These are phyloP conservation scores for Cuculus canorus DNA, from an alignment of 2,797 vertebrate genomes.

Conservation along the genomic window DNA sequence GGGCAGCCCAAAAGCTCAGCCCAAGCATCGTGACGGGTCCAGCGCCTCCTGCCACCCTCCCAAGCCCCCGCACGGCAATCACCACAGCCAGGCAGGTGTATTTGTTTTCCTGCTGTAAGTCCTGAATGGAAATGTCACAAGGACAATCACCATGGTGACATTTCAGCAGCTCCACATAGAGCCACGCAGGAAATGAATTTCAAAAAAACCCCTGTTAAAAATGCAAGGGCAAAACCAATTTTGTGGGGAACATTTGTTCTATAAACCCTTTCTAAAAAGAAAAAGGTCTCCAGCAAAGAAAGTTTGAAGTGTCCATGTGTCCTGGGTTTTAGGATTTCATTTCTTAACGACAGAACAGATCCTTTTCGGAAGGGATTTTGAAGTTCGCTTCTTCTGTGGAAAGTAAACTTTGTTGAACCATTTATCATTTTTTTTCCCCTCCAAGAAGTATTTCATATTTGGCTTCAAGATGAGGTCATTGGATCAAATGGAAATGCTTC, in stretches of 20 bases:
- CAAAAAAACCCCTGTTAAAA: slow-evolving; percentile 61
- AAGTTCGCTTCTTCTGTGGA: neutral
- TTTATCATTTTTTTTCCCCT: neutral
- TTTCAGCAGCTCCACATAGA: slow-evolving; percentile 35
- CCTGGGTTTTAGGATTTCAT: neutral
- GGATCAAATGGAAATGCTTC: neutral
- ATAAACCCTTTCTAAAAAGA: neutral
- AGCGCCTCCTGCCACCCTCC: neutral
- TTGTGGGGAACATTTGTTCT: slow-evolving; percentile 23
- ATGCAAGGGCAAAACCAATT: slow-evolving; percentile 55
- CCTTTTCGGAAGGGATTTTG: neutral
- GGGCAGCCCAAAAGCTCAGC: fast-evolving
- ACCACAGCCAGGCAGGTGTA: neutral
- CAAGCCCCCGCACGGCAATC: neutral
- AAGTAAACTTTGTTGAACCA: neutral
- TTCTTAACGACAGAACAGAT: neutral
- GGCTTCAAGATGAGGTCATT: neutral
- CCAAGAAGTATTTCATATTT: fast-evolving
- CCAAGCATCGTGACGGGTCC: fast-evolving
- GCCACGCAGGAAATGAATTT: slow-evolving; percentile 49
- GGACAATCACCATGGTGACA: slow-evolving; percentile 71
- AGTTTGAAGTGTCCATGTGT: neutral
- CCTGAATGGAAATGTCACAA: slow-evolving; percentile 51
- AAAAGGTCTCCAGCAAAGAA: slow-evolving; percentile 9
- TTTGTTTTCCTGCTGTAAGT: slow-evolving; percentile 16